phyloP scores from a whole-genome alignment of 2,888 invertebrate genomes.

The Bibio marci region DNA sequence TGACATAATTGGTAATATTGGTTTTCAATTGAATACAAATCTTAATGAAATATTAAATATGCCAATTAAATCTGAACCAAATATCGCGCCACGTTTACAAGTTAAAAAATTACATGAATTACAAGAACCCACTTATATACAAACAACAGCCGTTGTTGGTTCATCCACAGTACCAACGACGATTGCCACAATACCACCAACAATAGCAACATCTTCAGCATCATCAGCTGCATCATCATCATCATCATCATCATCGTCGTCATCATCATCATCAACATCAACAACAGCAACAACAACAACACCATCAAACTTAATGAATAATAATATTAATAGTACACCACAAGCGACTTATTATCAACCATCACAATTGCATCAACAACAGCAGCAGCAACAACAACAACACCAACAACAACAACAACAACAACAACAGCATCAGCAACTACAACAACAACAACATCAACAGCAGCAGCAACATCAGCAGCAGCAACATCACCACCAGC shows the following conservation, averaged over 20 bases:
- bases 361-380: slow-evolving; percentile 8
- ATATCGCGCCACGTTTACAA: slow-evolving; percentile 5
- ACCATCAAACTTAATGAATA: not conserved
- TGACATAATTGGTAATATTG: too few species aligned
- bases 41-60: not conserved
- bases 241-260: too few species aligned
- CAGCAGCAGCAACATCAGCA: slow-evolving; percentile 22
- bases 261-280: too few species aligned
- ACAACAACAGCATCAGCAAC: slow-evolving; percentile 21
- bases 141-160: not conserved
- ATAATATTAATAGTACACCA: not conserved
- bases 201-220: not conserved
- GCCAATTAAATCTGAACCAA: not conserved
- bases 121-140: slow-evolving; percentile 6
- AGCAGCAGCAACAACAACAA: too few species aligned
- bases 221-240: not conserved
- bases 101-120: slow-evolving; percentile 9
- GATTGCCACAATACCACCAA: too few species aligned
- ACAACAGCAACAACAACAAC: not conserved
- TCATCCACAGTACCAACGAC: not conserved
- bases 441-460: slow-evolving; percentile 24
- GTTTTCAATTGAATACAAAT: not conserved
- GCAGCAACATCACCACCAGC: slow-evolving; percentile 13
- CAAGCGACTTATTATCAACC: slow-evolving; percentile 11
- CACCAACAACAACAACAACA: not conserved